Conservation (phyloP, 2,888 invertebrate species). For the Habrosyne pyritoides region DNA sequence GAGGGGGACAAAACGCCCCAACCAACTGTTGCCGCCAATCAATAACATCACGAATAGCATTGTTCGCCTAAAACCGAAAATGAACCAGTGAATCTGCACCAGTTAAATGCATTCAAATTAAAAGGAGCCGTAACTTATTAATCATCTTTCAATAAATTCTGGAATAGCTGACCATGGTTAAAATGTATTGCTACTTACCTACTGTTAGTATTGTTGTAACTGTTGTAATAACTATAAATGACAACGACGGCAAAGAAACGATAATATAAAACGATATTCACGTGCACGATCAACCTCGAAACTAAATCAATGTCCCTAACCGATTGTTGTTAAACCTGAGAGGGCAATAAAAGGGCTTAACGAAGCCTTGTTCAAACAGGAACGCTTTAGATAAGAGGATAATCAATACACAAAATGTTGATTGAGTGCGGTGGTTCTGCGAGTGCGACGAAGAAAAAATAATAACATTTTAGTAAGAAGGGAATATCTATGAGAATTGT, state of each 20-base stretch:
- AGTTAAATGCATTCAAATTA: slow-evolving; percentile 33
- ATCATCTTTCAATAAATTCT: not conserved
- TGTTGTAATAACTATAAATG: not conserved
- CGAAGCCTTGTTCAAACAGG: slow-evolving; percentile 60
- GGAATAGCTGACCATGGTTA: not conserved
- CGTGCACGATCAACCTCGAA: not conserved
- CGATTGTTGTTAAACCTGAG: slow-evolving; percentile 46
- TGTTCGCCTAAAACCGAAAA: slow-evolving; percentile 57
- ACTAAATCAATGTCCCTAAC: slow-evolving; percentile 49
- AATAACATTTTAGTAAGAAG: slow-evolving; percentile 3
- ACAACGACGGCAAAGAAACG: not conserved
- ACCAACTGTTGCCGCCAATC: slow-evolving; percentile 79
- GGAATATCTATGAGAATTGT: slow-evolving; percentile 12
- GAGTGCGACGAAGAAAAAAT: slow-evolving; percentile 10
- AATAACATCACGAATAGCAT: slow-evolving; percentile 74
- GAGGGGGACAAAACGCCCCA: slow-evolving; percentile 70
- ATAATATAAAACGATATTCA: not conserved
- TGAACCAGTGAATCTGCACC: slow-evolving; percentile 39
- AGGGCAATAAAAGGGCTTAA: slow-evolving; percentile 61
- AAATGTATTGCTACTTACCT: no score
- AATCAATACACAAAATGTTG: slow-evolving; percentile 57
- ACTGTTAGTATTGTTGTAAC: not conserved
- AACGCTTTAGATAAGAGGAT: slow-evolving; percentile 56
- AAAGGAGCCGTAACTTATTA: not conserved
- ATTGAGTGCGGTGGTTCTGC: slow-evolving; percentile 24